These are phyloP conservation scores for Brachionus asplanchnoidis DNA, from an alignment of 1,140 invertebrate genomes.

Conservation along the genomic window DNA sequence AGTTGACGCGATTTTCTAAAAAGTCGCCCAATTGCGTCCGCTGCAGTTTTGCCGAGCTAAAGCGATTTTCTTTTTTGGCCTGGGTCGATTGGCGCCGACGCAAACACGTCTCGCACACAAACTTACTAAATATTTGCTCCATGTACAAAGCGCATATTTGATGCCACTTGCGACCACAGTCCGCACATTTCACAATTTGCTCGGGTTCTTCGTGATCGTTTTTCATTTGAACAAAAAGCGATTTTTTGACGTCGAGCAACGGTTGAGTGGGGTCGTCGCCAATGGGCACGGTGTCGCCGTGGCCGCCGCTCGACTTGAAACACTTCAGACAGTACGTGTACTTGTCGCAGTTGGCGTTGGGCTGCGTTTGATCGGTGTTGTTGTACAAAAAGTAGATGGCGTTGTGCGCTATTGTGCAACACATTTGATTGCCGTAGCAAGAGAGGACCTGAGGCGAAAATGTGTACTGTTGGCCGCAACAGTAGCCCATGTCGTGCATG, in stretches of 20 bases:
- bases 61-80: not conserved
- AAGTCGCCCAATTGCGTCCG: conserved; percentile 74
- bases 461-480: conserved; percentile 94
- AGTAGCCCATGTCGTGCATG: conserved; percentile 95
- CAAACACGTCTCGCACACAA: conserved; percentile 41
- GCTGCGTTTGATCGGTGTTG: conserved; percentile 69
- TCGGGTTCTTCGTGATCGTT: conserved; percentile 40
- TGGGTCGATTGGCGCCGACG: not conserved
- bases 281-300: conserved; percentile 85
- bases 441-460: conserved; percentile 98
- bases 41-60: not conserved
- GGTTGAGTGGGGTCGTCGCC: conserved; percentile 70
- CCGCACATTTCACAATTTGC: conserved; percentile 68
- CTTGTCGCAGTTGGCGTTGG: conserved; percentile 63
- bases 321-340: conserved; percentile 99
- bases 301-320: conserved; percentile 66
- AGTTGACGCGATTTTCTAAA: conserved; percentile 95
- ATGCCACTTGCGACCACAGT: conserved; percentile 92
- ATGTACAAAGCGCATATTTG: conserved; percentile 94
- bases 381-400: conserved; percentile 97
- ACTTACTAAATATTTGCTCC: conserved; percentile 86
- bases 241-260: conserved; percentile 40
- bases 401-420: conserved; percentile 87
- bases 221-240: not conserved
- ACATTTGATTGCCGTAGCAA: conserved; percentile 96